Base-by-base conservation (phyloP, 2,888 invertebrate genomes). In the Galerucella nymphaeae region DNA sequence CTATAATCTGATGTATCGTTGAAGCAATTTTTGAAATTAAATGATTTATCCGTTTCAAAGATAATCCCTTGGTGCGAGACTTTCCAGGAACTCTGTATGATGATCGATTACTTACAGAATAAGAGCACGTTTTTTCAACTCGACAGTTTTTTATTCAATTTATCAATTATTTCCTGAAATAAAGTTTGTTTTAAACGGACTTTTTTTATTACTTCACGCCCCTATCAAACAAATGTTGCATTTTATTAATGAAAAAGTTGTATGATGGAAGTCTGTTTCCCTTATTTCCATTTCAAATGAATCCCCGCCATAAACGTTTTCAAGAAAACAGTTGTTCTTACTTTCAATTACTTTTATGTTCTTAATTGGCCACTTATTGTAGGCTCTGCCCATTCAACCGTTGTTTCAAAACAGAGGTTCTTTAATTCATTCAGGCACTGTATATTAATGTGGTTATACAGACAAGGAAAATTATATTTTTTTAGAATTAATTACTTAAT, bases 311-410 rank as follows among this genome's bases (percentile, higher is more conserved):
- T 55, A 55, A 65, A 42, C 55, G 55, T 65, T 65, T 65, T 30
- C 5, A 65, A 55, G 55, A 55, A 65, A 65, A 65, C 65, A 65
- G 65, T 65, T 65, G 65, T 65, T 64, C 64, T 45, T 48, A 55
- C 53, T 65, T 65, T 16, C 38, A 38, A 55, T 65, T 65, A 55
- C 53, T 65, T 53, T 55, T 65, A 16, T 50, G 53, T 53, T 18
- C 53, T 53, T 16, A 53, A 53, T 53, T 53, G 53, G 18, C 18
- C 16, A 18, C 18, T 18, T 53, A 45, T 11, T 53, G 11, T 53
- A 53, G 53, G 9, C 18, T 10, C 53, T 53, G 53, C 16, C 16
- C 18, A 18, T 18, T 53, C 53, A 53, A 16, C 18, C 53, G 18
- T 53, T 53, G 18, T 53, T 18, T 16, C 10, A 53, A 53, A 50